Percentiles rank a stretch among this genome's conserved stretches.
Evolutionary conservation across 2,113 vertebrate genomes (phyloP).

Genomic region (Etheostoma spectabile): DNA sequence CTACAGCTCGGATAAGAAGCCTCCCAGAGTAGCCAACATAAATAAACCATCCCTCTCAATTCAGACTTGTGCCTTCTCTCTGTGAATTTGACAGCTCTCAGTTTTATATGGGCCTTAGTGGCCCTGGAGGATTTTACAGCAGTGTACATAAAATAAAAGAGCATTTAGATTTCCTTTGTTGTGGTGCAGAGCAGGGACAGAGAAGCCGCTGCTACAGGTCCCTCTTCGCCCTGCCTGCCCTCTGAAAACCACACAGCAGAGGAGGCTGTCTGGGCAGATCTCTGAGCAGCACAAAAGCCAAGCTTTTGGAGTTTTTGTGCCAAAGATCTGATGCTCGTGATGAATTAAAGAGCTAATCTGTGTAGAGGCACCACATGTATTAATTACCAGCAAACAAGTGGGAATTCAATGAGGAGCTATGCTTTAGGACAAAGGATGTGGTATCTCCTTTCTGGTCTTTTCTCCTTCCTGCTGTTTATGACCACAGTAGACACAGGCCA

Average conservation of each 20-base stretch:
- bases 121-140: slow-evolving; percentile 75
- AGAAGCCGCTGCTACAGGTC: slow-evolving; percentile 62
- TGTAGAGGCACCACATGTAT: background rate
- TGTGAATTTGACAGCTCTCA: slow-evolving; percentile 69
- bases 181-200: slow-evolving; percentile 58
- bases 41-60: slow-evolving; percentile 69
- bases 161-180: slow-evolving; percentile 80
- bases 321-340: slow-evolving; percentile 23
- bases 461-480: background rate
- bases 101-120: slow-evolving; percentile 72
- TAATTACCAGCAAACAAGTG: background rate
- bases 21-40: slow-evolving; percentile 59
- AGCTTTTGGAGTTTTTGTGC: slow-evolving; percentile 19
- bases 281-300: slow-evolving; percentile 28
- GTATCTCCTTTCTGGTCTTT: background rate
- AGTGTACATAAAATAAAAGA: slow-evolving; percentile 77
- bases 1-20: slow-evolving; percentile 45
- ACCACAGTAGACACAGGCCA: background rate
- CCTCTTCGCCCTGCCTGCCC: slow-evolving; percentile 44
- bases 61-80: slow-evolving; percentile 50
- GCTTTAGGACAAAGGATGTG: background rate
- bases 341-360: background rate
- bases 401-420: background rate
- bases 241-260: slow-evolving; percentile 36
- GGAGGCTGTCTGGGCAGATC: slow-evolving; percentile 34